Evolutionary conservation across 2,888 invertebrate species (phyloP).

Genomic region (Spodoptera littoralis): DNA sequence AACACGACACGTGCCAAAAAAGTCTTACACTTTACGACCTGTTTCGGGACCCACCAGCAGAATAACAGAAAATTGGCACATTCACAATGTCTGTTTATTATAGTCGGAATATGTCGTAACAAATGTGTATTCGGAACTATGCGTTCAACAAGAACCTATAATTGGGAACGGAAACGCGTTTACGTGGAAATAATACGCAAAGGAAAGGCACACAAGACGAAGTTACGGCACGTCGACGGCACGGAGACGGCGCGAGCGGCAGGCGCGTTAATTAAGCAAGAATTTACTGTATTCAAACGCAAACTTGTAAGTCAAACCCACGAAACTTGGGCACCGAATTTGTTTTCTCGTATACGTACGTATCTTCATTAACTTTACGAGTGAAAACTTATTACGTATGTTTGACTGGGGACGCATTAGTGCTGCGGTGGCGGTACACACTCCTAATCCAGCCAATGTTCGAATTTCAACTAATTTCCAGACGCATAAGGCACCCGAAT

Average conservation of each 20-base stretch:
- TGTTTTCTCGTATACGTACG: conserved; percentile 76
- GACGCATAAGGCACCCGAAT: conserved; percentile 79
- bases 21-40: conserved; percentile 48
- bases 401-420: conserved; percentile 76
- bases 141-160: conserved; percentile 50
- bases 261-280: conserved; percentile 83
- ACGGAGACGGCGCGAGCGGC: conserved; percentile 59
- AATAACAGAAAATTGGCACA: conserved; percentile 59
- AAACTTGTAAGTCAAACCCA: conserved; percentile 77
- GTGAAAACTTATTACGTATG: conserved; percentile 82
- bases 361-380: conserved; percentile 82
- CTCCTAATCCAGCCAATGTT: conserved; percentile 79
- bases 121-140: conserved; percentile 45
- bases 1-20: conserved; percentile 58
- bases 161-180: conserved; percentile 60
- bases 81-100: conserved; percentile 47
- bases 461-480: conserved; percentile 83
- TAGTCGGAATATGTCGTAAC: conserved; percentile 38
- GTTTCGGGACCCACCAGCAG: conserved; percentile 32
- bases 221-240: conserved; percentile 60
- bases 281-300: conserved; percentile 82
- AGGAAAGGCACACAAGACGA: conserved; percentile 65
- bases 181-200: conserved; percentile 68
- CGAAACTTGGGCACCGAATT: conserved; percentile 79
- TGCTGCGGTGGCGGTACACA: conserved; percentile 76